phyloP scores from a whole-genome alignment of 2,797 vertebrate genomes.

The Taenioides sp. region DNA sequence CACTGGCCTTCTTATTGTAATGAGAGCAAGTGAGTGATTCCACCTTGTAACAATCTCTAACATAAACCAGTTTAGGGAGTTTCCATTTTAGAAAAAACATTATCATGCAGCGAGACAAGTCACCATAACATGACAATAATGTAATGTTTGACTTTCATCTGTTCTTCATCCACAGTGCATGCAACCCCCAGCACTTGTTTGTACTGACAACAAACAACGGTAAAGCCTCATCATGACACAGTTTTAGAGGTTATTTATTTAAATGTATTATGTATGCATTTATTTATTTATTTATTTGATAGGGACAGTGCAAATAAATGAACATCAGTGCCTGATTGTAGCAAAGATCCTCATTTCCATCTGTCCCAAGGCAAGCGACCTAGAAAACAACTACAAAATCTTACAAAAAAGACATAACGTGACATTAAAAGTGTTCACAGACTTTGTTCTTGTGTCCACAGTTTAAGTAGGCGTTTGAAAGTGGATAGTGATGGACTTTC shows the following conservation, averaged over 20 bases:
- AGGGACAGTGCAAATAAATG: too few relatives aligned
- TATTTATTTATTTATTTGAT: too few relatives aligned
- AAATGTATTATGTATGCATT: too few relatives aligned
- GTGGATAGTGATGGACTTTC: too few relatives aligned
- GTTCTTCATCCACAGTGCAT: constrained; percentile 42
- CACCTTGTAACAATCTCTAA: background rate
- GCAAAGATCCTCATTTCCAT: too few relatives aligned
- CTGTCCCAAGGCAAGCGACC: too few relatives aligned
- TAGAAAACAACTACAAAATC: too few relatives aligned
- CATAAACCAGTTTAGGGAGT: constrained; percentile 11
- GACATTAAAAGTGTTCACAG: too few relatives aligned
- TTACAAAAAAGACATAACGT: too few relatives aligned
- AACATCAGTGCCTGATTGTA: too few relatives aligned
- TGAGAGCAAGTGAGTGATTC: background rate
- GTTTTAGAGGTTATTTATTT: background rate
- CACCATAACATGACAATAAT: constrained; percentile 21
- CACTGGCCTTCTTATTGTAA: background rate
- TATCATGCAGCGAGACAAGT: background rate
- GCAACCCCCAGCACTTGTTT: constrained; percentile 28
- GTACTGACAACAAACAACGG: constrained; percentile 9
- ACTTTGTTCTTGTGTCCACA: too few relatives aligned
- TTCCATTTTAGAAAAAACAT: constrained; percentile 1
- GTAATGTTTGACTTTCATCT: constrained; percentile 24
- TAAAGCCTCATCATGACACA: background rate
- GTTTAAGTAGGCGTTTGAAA: too few relatives aligned